phyloP scores from a whole-genome alignment of 2,797 vertebrate genomes.

The Picus viridis region DNA sequence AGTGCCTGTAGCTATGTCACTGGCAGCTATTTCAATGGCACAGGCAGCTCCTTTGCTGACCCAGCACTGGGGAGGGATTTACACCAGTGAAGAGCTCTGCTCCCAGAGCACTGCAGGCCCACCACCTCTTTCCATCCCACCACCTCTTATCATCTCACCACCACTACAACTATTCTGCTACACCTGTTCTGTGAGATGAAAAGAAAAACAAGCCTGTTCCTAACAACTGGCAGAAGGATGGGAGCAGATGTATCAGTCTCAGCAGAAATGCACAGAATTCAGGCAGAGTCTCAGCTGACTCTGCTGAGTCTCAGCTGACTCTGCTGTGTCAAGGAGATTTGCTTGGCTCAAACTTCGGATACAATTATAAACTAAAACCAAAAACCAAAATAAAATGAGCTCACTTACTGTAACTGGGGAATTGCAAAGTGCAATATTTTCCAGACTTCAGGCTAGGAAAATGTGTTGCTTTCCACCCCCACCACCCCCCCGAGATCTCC shows the following conservation, averaged over 20 bases:
- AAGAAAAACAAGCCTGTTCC: neutral
- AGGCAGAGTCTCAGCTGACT: neutral
- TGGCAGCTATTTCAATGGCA: too few relatives aligned
- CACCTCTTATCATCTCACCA: neutral
- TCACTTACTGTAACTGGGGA: slow-evolving; percentile 13
- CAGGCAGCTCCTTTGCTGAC: neutral
- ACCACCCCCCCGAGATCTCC: neutral
- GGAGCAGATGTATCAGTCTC: neutral
- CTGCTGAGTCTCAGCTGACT: neutral
- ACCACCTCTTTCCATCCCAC: too few relatives aligned
- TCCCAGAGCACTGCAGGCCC: rapidly evolving
- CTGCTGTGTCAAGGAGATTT: neutral
- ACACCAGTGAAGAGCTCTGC: neutral
- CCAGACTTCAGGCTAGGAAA: slow-evolving; percentile 58
- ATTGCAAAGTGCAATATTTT: slow-evolving; percentile 57
- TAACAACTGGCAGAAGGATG: neutral
- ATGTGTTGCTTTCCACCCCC: neutral
- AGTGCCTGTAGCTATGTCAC: neutral
- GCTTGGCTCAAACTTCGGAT: neutral
- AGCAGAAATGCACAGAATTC: neutral
- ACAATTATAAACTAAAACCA: neutral
- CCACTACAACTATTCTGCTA: neutral
- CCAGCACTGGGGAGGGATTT: neutral
- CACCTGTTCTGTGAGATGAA: neutral
- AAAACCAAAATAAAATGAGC: slow-evolving; percentile 9